These are phyloP conservation scores for Lampris incognitus DNA, from an alignment of 2,113 vertebrate genomes.

Conservation along the genomic window DNA sequence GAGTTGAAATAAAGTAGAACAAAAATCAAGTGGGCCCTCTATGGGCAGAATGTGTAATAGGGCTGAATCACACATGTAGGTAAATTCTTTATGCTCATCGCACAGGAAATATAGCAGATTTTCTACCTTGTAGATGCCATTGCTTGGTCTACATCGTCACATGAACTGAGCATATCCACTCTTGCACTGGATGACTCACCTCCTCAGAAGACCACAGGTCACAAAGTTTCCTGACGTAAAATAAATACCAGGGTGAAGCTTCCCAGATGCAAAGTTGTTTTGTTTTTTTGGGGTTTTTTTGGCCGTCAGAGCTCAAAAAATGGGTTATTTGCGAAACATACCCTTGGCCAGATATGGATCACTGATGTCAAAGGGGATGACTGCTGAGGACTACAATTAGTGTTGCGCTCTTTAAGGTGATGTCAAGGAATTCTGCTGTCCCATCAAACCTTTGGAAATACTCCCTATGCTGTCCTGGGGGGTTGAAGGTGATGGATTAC, in stretches of 20 bases:
- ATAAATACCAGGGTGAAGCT: constrained; percentile 36
- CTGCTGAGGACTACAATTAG: background rate
- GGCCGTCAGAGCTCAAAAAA: constrained; percentile 32
- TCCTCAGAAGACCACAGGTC: constrained; percentile 61
- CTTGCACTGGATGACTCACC: constrained; percentile 48
- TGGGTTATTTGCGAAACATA: background rate
- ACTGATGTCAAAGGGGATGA: constrained; percentile 22
- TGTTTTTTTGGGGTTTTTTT: background rate
- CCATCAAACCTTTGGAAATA: constrained; percentile 2
- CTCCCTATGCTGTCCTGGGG: background rate
- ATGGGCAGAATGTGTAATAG: constrained; percentile 11
- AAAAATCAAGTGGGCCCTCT: constrained; percentile 34
- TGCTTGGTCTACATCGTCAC: constrained; percentile 1
- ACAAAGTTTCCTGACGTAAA: constrained; percentile 25
- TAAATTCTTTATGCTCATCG: background rate
- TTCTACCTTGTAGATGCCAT: background rate
- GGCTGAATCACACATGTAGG: background rate
- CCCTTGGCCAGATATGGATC: background rate
- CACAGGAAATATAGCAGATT: constrained; percentile 8
- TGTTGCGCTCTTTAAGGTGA: background rate
- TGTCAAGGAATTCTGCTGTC: constrained; percentile 6
- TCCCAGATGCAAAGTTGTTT: constrained; percentile 38
- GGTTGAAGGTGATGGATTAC: constrained; percentile 12
- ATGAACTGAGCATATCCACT: constrained; percentile 26
- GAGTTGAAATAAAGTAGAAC: constrained; percentile 8